These are phyloP conservation scores for Phaethornis superciliosus DNA, from an alignment of 2,113 vertebrate genomes.

Conservation along the genomic window DNA sequence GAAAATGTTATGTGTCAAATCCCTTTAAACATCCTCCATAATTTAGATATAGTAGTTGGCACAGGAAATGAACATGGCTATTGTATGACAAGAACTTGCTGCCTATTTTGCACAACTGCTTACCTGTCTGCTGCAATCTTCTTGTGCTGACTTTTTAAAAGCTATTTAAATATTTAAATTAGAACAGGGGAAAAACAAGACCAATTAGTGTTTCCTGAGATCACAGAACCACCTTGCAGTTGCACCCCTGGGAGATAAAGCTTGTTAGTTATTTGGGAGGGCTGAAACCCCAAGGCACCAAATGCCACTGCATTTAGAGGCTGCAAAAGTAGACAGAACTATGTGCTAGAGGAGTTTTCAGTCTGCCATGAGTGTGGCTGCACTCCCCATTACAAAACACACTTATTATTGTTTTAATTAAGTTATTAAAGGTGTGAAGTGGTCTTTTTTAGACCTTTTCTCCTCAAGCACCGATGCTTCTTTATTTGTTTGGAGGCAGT, in stretches of 20 bases:
- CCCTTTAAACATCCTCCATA: background rate
- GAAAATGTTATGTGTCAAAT: background rate
- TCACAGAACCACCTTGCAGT: background rate
- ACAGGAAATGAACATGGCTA: background rate
- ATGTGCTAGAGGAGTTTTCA: background rate
- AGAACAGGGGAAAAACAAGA: background rate
- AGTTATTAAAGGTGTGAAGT: background rate
- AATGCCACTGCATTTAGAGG: background rate
- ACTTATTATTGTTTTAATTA: background rate
- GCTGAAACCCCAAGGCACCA: background rate
- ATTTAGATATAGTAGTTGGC: background rate
- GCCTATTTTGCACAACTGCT: background rate
- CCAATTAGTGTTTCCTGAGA: background rate
- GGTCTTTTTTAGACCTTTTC: background rate
- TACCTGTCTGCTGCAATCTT: background rate
- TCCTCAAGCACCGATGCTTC: background rate
- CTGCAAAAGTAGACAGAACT: background rate
- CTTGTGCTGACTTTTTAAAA: background rate
- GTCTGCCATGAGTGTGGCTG: background rate
- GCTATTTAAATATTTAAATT: constrained; percentile 9
- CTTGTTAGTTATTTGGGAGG: constrained; percentile 10
- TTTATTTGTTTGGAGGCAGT: background rate
- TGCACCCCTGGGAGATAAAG: background rate
- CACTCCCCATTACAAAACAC: background rate
- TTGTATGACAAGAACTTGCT: background rate